phyloP scores from a whole-genome alignment of 2,888 invertebrate genomes.

The Arge pagana region DNA sequence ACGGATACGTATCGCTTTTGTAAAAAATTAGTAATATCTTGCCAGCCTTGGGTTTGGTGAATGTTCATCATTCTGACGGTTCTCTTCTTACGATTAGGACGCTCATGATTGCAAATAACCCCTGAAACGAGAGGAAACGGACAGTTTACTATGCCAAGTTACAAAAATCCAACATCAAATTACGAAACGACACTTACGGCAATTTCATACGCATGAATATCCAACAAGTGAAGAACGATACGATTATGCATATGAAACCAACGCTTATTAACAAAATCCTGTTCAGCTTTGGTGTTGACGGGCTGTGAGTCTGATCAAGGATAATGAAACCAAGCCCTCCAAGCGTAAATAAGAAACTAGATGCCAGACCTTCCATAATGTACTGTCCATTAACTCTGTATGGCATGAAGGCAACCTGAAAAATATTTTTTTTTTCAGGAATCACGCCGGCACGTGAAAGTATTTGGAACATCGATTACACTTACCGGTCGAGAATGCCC shows the following conservation, averaged over 20 bases:
- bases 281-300: slow-evolving; percentile 88
- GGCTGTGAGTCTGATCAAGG: slow-evolving; percentile 91
- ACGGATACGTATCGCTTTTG: no score
- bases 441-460: neutral
- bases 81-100: no score
- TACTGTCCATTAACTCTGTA: slow-evolving; percentile 98
- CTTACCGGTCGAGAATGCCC: slow-evolving; percentile 93
- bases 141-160: no score
- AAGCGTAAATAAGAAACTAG: slow-evolving; percentile 94
- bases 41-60: no score
- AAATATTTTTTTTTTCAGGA: slow-evolving; percentile 33
- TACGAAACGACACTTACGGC: slow-evolving; percentile 63
- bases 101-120: slow-evolving; percentile 55
- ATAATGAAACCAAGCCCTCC: slow-evolving; percentile 97
- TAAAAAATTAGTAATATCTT: no score
- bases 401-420: slow-evolving; percentile 94
- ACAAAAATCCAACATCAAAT: neutral
- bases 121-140: slow-evolving; percentile 41
- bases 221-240: slow-evolving; percentile 95
- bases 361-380: slow-evolving; percentile 98
- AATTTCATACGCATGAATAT: slow-evolving; percentile 99
- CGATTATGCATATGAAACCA: slow-evolving; percentile 88
- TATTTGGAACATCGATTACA: slow-evolving; percentile 21
- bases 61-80: no score
- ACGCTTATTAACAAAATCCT: slow-evolving; percentile 86